Conservation (phyloP, 2,888 invertebrate genomes). For the Eupithecia subumbrata region DNA sequence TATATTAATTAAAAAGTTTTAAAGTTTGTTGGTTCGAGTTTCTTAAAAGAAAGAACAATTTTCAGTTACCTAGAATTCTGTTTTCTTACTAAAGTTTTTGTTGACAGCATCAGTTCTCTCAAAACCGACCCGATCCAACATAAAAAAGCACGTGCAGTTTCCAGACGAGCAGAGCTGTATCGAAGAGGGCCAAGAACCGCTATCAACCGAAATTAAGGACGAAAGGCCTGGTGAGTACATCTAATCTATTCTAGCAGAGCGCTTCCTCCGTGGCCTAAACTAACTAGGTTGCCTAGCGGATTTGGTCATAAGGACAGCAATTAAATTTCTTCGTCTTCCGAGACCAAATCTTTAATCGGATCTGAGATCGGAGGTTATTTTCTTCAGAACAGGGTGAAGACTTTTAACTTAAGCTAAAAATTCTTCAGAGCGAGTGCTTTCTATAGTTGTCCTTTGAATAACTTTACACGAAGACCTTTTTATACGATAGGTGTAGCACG, state of each 20-base stretch:
- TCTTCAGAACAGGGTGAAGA: not conserved
- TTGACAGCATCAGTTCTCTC: constrained; percentile 73
- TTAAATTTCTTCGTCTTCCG: not conserved
- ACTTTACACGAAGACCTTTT: not conserved
- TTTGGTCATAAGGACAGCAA: not conserved
- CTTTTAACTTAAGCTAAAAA: not conserved
- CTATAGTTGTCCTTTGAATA: not conserved
- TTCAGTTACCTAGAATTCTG: not conserved
- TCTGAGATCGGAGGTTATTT: not conserved
- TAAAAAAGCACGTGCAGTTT: constrained; percentile 89
- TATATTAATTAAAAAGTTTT: not conserved
- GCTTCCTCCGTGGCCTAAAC: not conserved
- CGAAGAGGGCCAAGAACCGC: constrained; percentile 64
- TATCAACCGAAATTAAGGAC: constrained; percentile 43
- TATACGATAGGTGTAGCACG: not conserved
- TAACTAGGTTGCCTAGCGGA: not conserved
- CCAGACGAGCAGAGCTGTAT: constrained; percentile 83
- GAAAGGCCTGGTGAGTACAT: constrained; percentile 64
- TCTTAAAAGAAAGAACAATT: not conserved
- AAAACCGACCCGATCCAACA: constrained; percentile 74
- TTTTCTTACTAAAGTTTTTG: not conserved
- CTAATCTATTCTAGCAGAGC: not conserved
- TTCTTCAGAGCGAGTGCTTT: not conserved
- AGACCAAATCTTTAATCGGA: not conserved
- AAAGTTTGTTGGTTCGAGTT: not conserved